Conservation (phyloP, 2,888 invertebrate genomes). For the Stegophylla sp. region DNA sequence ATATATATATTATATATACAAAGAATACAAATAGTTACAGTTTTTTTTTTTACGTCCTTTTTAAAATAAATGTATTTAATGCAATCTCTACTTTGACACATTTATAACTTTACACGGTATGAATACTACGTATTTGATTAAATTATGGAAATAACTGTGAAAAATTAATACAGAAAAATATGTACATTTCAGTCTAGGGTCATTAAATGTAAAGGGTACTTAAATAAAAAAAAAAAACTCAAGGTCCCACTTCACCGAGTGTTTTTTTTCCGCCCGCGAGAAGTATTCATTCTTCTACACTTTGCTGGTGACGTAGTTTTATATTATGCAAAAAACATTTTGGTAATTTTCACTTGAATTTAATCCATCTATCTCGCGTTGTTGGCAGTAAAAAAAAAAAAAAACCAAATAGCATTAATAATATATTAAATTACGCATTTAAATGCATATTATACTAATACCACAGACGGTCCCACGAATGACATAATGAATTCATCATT, state of each 20-base stretch:
- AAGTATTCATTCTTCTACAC: neutral
- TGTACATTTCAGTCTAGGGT: constrained; percentile 26
- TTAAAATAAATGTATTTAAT: neutral
- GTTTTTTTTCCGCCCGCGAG: constrained; percentile 5
- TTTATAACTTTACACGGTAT: neutral
- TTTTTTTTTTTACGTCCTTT: constrained; percentile 4
- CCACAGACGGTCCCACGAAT: neutral
- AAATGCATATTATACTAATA: neutral
- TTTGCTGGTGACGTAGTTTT: constrained; percentile 1
- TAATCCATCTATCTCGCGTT: neutral
- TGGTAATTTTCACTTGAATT: constrained; percentile 22
- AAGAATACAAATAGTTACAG: neutral
- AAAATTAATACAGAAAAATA: constrained; percentile 28
- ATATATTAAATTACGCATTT: neutral
- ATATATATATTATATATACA: neutral
- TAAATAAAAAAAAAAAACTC: constrained; percentile 32
- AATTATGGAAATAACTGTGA: constrained; percentile 14
- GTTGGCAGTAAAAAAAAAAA: neutral
- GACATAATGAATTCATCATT: constrained; percentile 16
- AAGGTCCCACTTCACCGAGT: neutral
- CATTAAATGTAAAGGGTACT: constrained; percentile 16
- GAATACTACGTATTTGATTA: constrained; percentile 1
- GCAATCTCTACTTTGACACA: neutral
- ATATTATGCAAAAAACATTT: neutral
- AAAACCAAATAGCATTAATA: constrained; percentile 20